These are phyloP conservation scores for Tapera naevia DNA, from an alignment of 2,797 vertebrate genomes.

Conservation along the genomic window DNA sequence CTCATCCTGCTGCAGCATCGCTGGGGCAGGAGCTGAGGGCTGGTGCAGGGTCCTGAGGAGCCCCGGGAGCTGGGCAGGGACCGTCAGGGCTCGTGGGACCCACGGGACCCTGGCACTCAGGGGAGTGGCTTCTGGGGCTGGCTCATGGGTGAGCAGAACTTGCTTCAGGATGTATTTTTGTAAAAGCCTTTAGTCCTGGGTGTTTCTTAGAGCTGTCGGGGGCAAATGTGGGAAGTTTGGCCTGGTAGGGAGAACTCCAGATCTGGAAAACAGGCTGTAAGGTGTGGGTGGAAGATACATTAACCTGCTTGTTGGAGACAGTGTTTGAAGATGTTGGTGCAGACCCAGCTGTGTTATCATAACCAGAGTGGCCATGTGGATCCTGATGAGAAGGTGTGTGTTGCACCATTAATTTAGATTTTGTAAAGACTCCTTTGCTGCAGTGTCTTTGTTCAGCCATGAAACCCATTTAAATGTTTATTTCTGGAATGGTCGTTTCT, in stretches of 20 bases:
- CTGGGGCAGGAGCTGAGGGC: not conserved
- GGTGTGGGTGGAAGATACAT: rapidly evolving
- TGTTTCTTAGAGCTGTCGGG: not conserved
- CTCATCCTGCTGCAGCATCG: rapidly evolving
- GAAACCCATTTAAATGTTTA: not conserved
- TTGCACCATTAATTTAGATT: not conserved
- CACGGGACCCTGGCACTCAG: rapidly evolving
- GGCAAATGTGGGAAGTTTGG: not conserved
- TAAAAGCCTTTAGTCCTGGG: not conserved
- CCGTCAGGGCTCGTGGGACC: not conserved
- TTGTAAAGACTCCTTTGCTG: not conserved
- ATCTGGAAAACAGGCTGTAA: not conserved
- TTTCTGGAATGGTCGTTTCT: not conserved
- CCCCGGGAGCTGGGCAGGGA: rapidly evolving
- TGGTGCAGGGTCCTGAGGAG: rapidly evolving
- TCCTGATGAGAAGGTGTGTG: not conserved
- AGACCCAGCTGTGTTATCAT: not conserved
- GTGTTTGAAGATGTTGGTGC: rapidly evolving
- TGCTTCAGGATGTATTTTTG: not conserved
- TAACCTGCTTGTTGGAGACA: rapidly evolving
- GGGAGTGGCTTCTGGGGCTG: not conserved
- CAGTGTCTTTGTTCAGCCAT: not conserved
- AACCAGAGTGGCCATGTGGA: not conserved
- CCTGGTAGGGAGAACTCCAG: not conserved
- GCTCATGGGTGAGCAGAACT: not conserved